Percentiles rank a stretch among this genome's conserved stretches.
Conservation (phyloP, 2,888 invertebrate species). For the Himalopsyche tibetana region DNA sequence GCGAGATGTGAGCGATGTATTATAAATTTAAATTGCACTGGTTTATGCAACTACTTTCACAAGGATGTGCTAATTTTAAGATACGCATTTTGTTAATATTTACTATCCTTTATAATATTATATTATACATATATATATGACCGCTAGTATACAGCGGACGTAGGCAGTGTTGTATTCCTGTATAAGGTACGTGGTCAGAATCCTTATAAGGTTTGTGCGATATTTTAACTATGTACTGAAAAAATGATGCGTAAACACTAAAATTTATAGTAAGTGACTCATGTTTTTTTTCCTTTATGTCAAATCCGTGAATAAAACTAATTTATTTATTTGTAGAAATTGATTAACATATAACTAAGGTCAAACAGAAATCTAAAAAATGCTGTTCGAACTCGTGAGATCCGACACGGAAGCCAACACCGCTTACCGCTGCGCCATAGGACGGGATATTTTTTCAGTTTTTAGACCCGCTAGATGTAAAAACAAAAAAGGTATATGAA, state of each 20-base stretch:
- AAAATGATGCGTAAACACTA: neutral
- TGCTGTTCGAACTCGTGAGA: too few species aligned
- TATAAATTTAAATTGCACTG: too few species aligned
- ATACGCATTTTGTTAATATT: neutral
- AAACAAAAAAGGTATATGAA: too few species aligned
- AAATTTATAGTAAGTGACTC: neutral
- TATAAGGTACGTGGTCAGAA: neutral
- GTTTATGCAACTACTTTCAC: neutral
- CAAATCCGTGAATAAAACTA: too few species aligned
- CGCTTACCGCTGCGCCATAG: too few species aligned
- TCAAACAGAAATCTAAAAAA: too few species aligned
- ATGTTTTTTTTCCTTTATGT: neutral
- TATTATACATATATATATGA: neutral
- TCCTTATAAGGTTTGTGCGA: neutral
- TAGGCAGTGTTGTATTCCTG: neutral
- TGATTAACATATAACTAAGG: too few species aligned
- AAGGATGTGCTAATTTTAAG: neutral
- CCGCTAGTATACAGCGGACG: neutral
- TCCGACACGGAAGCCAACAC: too few species aligned
- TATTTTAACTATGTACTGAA: neutral
- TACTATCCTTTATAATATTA: neutral
- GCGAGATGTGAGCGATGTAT: too few species aligned
- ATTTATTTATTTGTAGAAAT: too few species aligned
- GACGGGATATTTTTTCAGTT: too few species aligned
- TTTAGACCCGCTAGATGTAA: too few species aligned